Percentiles rank a stretch among this genome's conserved stretches.
phyloP scores from a whole-genome alignment of 2,113 vertebrate genomes.

The Pycnonotus jocosus region DNA sequence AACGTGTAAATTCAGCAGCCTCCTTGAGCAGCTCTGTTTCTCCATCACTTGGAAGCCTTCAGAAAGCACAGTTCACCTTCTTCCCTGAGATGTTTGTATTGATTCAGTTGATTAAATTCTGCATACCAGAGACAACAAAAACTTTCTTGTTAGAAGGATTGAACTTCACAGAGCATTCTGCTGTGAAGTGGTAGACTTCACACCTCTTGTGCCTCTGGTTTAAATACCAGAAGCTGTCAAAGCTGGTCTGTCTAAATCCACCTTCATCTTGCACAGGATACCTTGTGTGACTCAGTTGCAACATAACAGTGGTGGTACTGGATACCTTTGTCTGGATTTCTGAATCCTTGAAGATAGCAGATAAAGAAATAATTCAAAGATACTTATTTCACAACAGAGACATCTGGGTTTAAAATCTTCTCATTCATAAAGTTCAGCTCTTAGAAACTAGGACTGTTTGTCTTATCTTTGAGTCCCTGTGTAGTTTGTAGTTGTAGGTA shows the following conservation, averaged over 20 bases:
- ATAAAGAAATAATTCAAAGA: not conserved
- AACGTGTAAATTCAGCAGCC: not conserved
- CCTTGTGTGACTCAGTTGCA: not conserved
- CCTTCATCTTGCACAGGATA: not conserved
- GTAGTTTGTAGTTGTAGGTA: not conserved
- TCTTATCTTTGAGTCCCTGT: not conserved
- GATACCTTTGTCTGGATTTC: not conserved
- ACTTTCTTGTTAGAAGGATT: not conserved
- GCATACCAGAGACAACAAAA: not conserved
- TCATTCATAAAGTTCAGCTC: not conserved
- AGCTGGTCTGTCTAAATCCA: not conserved
- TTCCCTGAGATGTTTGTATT: not conserved
- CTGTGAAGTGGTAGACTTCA: not conserved
- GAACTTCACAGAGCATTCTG: not conserved
- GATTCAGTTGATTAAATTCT: not conserved
- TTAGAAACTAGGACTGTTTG: not conserved
- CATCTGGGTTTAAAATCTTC: not conserved
- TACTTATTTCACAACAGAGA: not conserved
- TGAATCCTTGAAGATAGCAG: not conserved
- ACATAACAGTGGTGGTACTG: not conserved
- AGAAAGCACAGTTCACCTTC: not conserved
- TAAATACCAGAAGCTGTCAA: not conserved
- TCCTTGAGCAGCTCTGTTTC: not conserved
- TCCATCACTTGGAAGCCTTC: not conserved
- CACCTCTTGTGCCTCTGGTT: not conserved